These are phyloP conservation scores for Saccopteryx leptura DNA, from an alignment of 2,113 vertebrate genomes.

Conservation along the genomic window DNA sequence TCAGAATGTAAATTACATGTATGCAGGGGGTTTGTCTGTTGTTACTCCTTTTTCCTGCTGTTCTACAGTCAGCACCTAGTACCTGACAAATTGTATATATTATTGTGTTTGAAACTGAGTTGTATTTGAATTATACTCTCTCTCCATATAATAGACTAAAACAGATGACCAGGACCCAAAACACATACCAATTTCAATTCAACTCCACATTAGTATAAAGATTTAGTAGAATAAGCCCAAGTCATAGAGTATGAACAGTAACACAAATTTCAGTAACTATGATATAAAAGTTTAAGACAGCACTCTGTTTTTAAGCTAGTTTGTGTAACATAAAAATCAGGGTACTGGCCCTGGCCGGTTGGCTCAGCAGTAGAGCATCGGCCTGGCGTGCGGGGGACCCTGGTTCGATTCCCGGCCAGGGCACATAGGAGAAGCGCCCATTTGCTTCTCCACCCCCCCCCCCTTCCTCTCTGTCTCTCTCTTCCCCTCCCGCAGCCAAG, in stretches of 20 bases:
- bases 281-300: not conserved
- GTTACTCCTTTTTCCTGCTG: not conserved
- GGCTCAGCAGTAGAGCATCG: too few species aligned
- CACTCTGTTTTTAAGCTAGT: constrained; percentile 20
- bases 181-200: not conserved
- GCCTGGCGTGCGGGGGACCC: too few species aligned
- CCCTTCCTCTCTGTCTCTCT: too few species aligned
- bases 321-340: not conserved
- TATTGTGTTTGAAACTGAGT: not conserved
- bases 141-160: constrained; percentile 19
- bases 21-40: not conserved
- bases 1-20: not conserved
- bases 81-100: not conserved
- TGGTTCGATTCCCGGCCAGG: too few species aligned
- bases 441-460: too few species aligned
- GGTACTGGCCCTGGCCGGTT: too few species aligned
- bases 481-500: too few species aligned
- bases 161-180: not conserved
- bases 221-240: constrained; percentile 1
- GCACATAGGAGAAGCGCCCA: too few species aligned
- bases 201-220: constrained; percentile 21
- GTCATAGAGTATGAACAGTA: constrained; percentile 39
- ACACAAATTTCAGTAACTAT: constrained; percentile 44
- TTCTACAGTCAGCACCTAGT: not conserved
- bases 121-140: constrained; percentile 18